Evolutionary conservation across 2,113 vertebrate genomes (phyloP), one percentile per base, ranked within the genome.

Genomic region (Brachypodius melanocephalos): DNA sequence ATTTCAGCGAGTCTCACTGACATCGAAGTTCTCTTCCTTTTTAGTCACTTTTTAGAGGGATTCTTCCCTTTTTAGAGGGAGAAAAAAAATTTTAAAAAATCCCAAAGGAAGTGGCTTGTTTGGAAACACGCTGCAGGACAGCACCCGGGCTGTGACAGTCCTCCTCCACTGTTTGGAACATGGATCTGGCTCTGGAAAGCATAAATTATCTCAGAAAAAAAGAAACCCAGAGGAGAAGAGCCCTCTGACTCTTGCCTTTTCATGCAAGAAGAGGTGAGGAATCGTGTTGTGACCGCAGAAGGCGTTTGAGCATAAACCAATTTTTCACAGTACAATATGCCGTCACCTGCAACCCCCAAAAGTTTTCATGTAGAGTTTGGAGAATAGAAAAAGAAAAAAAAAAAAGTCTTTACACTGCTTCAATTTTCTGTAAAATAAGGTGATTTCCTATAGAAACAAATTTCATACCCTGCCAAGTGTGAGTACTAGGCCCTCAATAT

Each of bases 381-480:
- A 7, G 28, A 25, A 86, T 76, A 82, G 29, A 31, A 45, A 68
- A 45, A 2, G 2, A 3, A 29, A 36, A 32, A 38, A 25, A 13
- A 17, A 38, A 36, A 52, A 54, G 7, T 26, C 7, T 88, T 79
- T 18, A 38, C 17, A 67, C 20, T 32, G 29, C 55, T 93, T 89
- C 54, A 72, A 8, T 87, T 95, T 92, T 85, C 48, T 88, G 48
- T 80, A 72, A 85, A 81, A 78, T 52, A 52, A 90, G 28, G 29
- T 69, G 67, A 85, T 91, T 94, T 97, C 59, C 59, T 90, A 55
- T 31, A 82, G 75, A 82, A 96, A 90, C 43, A 93, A 69, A 95
- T 92, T 92, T 87, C 76, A 88, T 72, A 85, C 55, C 8, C 66
- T 91, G 62, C 40, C 73, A 73, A 78, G 29, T 90, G 16, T 38